phyloP scores from a whole-genome alignment of 2,888 invertebrate species.

The Sabellastarte sp. region DNA sequence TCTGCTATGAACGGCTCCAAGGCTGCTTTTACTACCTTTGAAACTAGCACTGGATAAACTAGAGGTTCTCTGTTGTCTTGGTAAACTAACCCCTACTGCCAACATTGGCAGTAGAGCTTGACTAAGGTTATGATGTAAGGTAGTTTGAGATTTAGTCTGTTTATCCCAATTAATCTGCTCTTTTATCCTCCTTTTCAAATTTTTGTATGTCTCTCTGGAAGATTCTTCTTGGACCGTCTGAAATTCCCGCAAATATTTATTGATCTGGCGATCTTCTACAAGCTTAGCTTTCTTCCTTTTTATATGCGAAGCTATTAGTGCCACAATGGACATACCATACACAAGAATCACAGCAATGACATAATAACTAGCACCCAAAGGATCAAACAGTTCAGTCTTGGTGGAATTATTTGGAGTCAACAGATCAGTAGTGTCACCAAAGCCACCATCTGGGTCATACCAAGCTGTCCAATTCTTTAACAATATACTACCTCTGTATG shows the following conservation, averaged over 20 bases:
- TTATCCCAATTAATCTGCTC: constrained; percentile 19
- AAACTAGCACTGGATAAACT: not conserved
- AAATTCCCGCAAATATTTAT: constrained; percentile 35
- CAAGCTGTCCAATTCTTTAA: constrained; percentile 18
- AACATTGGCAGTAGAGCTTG: not conserved
- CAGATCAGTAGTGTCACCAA: not conserved
- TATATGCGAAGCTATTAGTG: constrained; percentile 58
- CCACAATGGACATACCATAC: constrained; percentile 56
- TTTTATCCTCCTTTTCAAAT: constrained; percentile 28
- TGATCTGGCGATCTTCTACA: constrained; percentile 31
- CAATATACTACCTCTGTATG: constrained; percentile 24
- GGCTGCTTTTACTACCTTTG: not conserved
- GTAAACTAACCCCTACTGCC: not conserved
- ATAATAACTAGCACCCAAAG: constrained; percentile 50
- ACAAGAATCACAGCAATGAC: constrained; percentile 57
- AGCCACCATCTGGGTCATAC: constrained; percentile 7
- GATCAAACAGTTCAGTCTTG: constrained; percentile 9
- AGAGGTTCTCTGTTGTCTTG: not conserved
- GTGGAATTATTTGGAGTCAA: not conserved
- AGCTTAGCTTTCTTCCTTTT: constrained; percentile 34
- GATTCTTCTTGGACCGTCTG: constrained; percentile 28
- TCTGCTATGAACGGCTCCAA: not conserved
- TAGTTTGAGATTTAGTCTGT: not conserved
- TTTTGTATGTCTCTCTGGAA: constrained; percentile 24
- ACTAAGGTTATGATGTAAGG: constrained; percentile 4